Evolutionary conservation across 1,140 invertebrate genomes (phyloP).

Genomic region (Drosophila asahinai): DNA sequence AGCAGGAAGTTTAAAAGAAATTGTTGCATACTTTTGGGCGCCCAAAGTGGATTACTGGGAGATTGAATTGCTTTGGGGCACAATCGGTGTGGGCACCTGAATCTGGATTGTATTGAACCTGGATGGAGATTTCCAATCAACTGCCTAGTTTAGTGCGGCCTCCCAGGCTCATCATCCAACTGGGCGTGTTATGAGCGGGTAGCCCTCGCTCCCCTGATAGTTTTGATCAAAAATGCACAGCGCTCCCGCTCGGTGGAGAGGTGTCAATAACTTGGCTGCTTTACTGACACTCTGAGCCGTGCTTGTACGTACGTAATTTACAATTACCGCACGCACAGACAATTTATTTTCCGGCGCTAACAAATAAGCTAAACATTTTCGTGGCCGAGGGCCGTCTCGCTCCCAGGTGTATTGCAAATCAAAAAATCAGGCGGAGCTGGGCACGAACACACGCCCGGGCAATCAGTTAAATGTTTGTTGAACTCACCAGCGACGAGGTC

Average conservation of each 20-base stretch:
- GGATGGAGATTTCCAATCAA: constrained; percentile 23
- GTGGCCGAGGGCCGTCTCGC: constrained; percentile 27
- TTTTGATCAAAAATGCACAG: constrained; percentile 73
- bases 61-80: constrained; percentile 48
- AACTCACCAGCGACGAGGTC: constrained; percentile 68
- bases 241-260: constrained; percentile 33
- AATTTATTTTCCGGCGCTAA: constrained; percentile 81
- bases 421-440: constrained; percentile 75
- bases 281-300: constrained; percentile 38
- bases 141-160: constrained; percentile 17
- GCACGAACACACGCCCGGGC: constrained; percentile 74
- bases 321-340: constrained; percentile 85
- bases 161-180: not conserved
- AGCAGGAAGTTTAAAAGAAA: constrained; percentile 57
- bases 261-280: constrained; percentile 73
- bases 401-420: constrained; percentile 85
- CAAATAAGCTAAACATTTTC: constrained; percentile 71
- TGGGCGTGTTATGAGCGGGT: constrained; percentile 2
- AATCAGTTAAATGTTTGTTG: constrained; percentile 85
- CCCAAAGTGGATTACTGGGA: constrained; percentile 28
- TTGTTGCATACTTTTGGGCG: constrained; percentile 57
- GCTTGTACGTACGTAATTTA: constrained; percentile 66
- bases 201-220: constrained; percentile 5
- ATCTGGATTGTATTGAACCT: constrained; percentile 5
- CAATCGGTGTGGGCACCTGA: not conserved